Base-by-base conservation (phyloP, 2,113 vertebrate genomes). In the Micromys minutus region DNA sequence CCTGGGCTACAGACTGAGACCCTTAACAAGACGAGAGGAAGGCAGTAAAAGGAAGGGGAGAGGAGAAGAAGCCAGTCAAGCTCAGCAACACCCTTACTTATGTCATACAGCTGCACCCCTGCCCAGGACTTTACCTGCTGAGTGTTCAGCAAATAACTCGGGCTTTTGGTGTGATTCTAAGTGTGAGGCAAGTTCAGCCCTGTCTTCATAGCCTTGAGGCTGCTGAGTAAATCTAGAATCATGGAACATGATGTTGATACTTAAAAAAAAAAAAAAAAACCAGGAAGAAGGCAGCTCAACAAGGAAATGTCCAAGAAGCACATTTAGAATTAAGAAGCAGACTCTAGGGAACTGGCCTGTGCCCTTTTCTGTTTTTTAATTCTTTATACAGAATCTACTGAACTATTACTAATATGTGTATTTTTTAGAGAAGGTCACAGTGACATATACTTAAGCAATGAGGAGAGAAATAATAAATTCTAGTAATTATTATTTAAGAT, bases 151-250 rank as follows among this genome's bases (percentile, higher is more conserved):
- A 93, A 72, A 81, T 71, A 69, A 94, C 69, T 1, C 19, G 75
- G 15, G 55, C 39, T 92, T 83, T 61, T 84, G 22, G 26, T 42
- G 92, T 83, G 93, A 47, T 96, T 29, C 96, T 96, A 76, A 69
- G n/a, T 77, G 90, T 90, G 89, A 96, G 89, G 93, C 95, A 87
- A 50, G 92, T 29, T 24, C 8, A 95, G 95, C 96, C 91, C 96
- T 90, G 96, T 42, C 94, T 96, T 81, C 81, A 87, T 50, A 95
- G 91, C 97, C 97, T 96, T 90, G 67, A 96, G 95, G 96, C 91
- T 96, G 39, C 87, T 52, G 8, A 87, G 89, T 63, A 96, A 97
- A 97, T 59, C 96, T 89, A 81, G 9, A 96, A 36, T 71, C 21
- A 93, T 9, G 15, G 74, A 95, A 45, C 69, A 63, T 17, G 61